Percentiles rank a stretch among this genome's conserved stretches.
phyloP scores from a whole-genome alignment of 2,888 invertebrate species.

The Ectemnius lituratus region DNA sequence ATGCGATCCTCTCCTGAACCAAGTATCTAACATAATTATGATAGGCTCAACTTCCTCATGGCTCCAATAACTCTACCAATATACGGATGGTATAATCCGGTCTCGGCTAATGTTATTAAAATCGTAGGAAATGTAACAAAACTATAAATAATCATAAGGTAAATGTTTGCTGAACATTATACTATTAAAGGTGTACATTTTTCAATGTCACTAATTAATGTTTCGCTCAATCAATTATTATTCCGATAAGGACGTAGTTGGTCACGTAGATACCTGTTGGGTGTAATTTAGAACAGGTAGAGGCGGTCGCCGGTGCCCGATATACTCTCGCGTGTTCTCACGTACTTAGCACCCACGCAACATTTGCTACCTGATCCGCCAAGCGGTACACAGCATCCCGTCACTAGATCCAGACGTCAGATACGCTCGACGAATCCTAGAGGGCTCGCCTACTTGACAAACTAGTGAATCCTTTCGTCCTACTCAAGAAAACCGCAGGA shows the following conservation, averaged over 20 bases:
- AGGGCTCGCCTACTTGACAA: not conserved
- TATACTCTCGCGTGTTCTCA: slow-evolving; percentile 48
- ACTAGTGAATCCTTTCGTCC: too few relatives aligned
- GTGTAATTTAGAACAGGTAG: not conserved
- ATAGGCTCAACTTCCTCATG: not conserved
- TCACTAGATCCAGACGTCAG: slow-evolving; percentile 33
- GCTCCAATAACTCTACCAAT: too few relatives aligned
- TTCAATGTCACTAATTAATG: too few relatives aligned
- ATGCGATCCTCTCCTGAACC: too few relatives aligned
- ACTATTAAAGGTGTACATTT: too few relatives aligned
- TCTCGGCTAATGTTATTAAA: too few relatives aligned
- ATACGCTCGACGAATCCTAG: slow-evolving; percentile 23
- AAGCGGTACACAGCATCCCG: slow-evolving; percentile 25
- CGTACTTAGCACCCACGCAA: slow-evolving; percentile 51
- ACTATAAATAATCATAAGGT: too few relatives aligned
- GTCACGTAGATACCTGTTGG: slow-evolving; percentile 2
- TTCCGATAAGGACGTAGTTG: not conserved
- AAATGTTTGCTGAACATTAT: too few relatives aligned
- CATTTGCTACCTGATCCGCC: slow-evolving; percentile 43
- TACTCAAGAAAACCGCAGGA: too few relatives aligned
- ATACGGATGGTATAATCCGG: too few relatives aligned
- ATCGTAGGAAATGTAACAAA: too few relatives aligned
- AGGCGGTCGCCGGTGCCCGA: not conserved
- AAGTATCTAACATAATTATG: not conserved
- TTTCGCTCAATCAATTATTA: not conserved